Conservation (phyloP, 2,113 vertebrate species). For the Ciconia maguari region DNA sequence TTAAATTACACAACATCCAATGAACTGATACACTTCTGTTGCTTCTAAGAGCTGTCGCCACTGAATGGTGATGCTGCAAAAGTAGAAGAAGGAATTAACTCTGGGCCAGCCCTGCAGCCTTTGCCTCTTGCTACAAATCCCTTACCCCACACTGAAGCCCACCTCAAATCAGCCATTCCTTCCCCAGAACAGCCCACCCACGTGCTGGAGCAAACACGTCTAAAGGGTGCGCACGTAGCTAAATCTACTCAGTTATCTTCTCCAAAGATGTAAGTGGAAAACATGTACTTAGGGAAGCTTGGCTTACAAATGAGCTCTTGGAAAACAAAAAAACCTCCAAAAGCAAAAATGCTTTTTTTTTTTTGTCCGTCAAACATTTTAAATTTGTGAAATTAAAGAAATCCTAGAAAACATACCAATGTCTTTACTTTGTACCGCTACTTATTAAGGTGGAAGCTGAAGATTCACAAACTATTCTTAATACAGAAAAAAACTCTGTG, state of each 20-base stretch:
- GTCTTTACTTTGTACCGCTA: background rate
- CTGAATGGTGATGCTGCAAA: background rate
- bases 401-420: background rate
- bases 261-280: background rate
- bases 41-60: background rate
- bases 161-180: background rate
- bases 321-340: background rate
- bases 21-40: background rate
- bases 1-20: background rate
- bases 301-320: background rate
- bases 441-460: background rate
- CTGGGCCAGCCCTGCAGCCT: background rate
- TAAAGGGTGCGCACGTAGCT: rapidly evolving
- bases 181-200: background rate
- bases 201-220: background rate
- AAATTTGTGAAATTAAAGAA: background rate
- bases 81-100: background rate
- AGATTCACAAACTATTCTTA: background rate
- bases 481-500: background rate
- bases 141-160: background rate
- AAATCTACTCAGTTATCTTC: background rate
- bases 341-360: background rate
- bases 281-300: background rate
- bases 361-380: background rate
- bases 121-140: background rate